phyloP scores from a whole-genome alignment of 2,113 vertebrate species.

The Thermophis baileyi region DNA sequence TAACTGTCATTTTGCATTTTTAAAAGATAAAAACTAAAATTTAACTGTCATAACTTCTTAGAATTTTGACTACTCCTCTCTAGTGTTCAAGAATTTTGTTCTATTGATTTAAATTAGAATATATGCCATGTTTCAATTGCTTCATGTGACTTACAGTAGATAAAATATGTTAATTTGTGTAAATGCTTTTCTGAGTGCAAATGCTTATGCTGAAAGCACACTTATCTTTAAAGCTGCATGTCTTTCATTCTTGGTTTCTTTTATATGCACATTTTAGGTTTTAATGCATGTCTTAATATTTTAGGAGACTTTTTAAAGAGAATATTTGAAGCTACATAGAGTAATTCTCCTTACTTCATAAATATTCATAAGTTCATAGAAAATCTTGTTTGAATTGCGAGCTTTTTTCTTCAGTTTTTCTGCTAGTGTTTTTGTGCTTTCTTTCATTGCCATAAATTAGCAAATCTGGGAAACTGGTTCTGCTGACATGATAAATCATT shows the following conservation, averaged over 20 bases:
- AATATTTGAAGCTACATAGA: slow-evolving; percentile 62
- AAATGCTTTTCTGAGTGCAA: slow-evolving; percentile 71
- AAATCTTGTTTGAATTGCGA: slow-evolving; percentile 61
- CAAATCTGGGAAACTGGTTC: slow-evolving; percentile 49
- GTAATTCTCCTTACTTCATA: slow-evolving; percentile 53
- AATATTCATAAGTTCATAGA: slow-evolving; percentile 67
- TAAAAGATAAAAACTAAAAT: slow-evolving; percentile 43
- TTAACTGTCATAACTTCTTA: slow-evolving; percentile 55
- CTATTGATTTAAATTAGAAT: slow-evolving; percentile 70
- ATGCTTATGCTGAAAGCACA: slow-evolving; percentile 63
- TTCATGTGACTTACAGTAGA: slow-evolving; percentile 67
- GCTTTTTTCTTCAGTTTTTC: slow-evolving; percentile 50
- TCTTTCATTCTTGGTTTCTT: slow-evolving; percentile 69
- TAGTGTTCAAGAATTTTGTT: slow-evolving; percentile 53
- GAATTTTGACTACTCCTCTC: slow-evolving; percentile 43
- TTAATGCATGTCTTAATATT: slow-evolving; percentile 67
- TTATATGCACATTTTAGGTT: slow-evolving; percentile 67
- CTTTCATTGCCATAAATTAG: slow-evolving; percentile 60
- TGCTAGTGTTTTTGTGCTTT: slow-evolving; percentile 48
- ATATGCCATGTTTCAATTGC: slow-evolving; percentile 64
- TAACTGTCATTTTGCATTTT: slow-evolving; percentile 29
- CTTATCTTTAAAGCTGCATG: slow-evolving; percentile 72
- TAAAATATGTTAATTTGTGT: slow-evolving; percentile 80
- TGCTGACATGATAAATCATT: slow-evolving; percentile 57
- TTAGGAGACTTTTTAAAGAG: slow-evolving; percentile 64